phyloP scores from a whole-genome alignment of 2,113 vertebrate species.

The Leptosomus discolor region DNA sequence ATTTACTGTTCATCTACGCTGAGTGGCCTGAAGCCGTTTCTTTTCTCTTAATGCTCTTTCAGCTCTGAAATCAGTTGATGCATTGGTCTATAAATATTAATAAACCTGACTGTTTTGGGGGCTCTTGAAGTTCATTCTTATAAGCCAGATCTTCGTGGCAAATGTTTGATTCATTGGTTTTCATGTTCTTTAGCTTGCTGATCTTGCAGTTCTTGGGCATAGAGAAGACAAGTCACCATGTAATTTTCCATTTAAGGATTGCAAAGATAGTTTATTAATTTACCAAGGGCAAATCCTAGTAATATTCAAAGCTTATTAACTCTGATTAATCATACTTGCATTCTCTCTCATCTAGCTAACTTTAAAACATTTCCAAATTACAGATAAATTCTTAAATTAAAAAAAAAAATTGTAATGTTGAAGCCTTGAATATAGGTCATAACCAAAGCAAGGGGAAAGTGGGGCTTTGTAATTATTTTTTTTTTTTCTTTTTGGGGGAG shows the following conservation, averaged over 20 bases:
- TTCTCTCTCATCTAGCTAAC: not conserved
- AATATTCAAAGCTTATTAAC: not conserved
- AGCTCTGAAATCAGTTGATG: slow-evolving; percentile 15
- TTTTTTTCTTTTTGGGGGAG: accelerated
- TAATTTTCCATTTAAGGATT: not conserved
- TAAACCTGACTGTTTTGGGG: not conserved
- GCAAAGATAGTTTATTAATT: not conserved
- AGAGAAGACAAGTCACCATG: not conserved
- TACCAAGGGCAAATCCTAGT: not conserved
- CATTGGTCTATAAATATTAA: slow-evolving; percentile 33
- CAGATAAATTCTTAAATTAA: not conserved
- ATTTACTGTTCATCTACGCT: slow-evolving; percentile 40
- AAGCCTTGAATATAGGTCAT: slow-evolving; percentile 58
- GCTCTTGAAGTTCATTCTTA: not conserved
- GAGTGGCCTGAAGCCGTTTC: slow-evolving; percentile 30
- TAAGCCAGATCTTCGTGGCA: not conserved
- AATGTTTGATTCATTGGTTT: not conserved
- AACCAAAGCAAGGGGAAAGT: slow-evolving; percentile 74
- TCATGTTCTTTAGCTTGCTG: not conserved
- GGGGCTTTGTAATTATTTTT: not conserved
- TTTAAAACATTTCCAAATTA: slow-evolving; percentile 49
- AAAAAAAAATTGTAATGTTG: not conserved
- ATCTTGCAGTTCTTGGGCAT: not conserved
- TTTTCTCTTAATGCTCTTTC: slow-evolving; percentile 23
- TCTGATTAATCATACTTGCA: not conserved